Evolutionary conservation across 1,140 invertebrate species (phyloP), one percentile per base, ranked within the genome.

Genomic region (Acromyrmex charruanus): DNA sequence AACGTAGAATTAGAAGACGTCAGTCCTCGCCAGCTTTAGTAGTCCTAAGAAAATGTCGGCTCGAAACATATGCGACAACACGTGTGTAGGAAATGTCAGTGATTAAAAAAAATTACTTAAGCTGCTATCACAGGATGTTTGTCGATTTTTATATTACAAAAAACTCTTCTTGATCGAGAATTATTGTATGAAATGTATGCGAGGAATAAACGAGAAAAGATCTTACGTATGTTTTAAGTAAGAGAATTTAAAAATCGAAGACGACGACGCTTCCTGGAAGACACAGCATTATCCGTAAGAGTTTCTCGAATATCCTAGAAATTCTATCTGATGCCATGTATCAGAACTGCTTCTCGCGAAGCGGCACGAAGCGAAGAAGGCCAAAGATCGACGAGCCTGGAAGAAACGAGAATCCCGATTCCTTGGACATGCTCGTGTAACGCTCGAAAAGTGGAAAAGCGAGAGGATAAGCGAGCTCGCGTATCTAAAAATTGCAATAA

Each of bases 361-460:
- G 87, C 69, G 59, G 66, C 66, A 88, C 65, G 88, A 80, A 69
- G 81, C 58, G 75, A 80, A 63, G 82, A 68, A 89, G 88, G 75
- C 68, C 87, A 89, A 74, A 88, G 88, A 88, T 88, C 87, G 81
- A 74, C 81, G 59, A 89, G 68, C 82, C 74, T 10, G 58, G 68
- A 89, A 69, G 61, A 86, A 89, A 88, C 74, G 59, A 77, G 81
- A 44, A 85, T 86, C 59, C 59, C 80, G 74, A 88, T 77, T 65
- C 68, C 59, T 69, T 55, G 59, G 25, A 58, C 65, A 21, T 53
- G 77, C n/a, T 16, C 72, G 18, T 14, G 21, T 25, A 35, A 65
- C 55, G 77, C 35, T 31, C n/a, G 12, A 77, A 59, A 49, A 14
- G n/a, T 44, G 66, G 68, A 72, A 59, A 61, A 82, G 68, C 55